Evolutionary conservation across 2,113 vertebrate genomes (phyloP), one percentile per base, ranked within the genome.

Genomic region (Andinoacara biseriatus): DNA sequence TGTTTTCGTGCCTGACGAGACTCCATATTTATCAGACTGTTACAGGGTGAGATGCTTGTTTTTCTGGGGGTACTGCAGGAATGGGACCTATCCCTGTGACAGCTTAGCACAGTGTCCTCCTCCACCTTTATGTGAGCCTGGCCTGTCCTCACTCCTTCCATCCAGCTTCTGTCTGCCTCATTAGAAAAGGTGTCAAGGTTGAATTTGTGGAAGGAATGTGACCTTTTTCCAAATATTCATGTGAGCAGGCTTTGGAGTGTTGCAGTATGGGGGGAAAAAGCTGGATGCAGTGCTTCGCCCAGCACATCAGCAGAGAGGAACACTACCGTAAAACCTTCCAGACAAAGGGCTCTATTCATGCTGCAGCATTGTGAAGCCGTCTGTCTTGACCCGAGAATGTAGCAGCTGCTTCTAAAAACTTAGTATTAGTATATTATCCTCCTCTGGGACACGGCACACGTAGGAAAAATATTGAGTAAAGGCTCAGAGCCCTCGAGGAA

Each of bases 141-240:
- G 15, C 61, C 65, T 20, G 0, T 6, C 18, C 7, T 35, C 33
- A 9, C 33, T 75, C 40, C 38, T 3, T n/a, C 5, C 60, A n/a
- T 76, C 31, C 0, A 49, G 10, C 13, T 58, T 58, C 59, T 75
- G 26, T 78, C 7, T 61, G 35, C 35, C n/a, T 14, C 63, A 15
- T 24, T 69, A 43, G 40, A 43, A 69, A 49, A 29, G 18, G 65
- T 17, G 54, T 17, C 3, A 3, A 5, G n/a, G 58, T 77, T 72
- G 60, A 61, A 58, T 82, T 40, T 6, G 61, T 65, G 29, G 58
- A 60, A 78, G 63, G 65, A 49, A 69, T 49, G 65, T 78, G 72
- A 87, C 86, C 76, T 82, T 86, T 18, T 59, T 82, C 85, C 54
- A 74, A 33, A 79, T 29, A 40, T 88, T 78, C 72, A 63, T 80